phyloP scores from a whole-genome alignment of 2,113 vertebrate species.

The Coturnix japonica region DNA sequence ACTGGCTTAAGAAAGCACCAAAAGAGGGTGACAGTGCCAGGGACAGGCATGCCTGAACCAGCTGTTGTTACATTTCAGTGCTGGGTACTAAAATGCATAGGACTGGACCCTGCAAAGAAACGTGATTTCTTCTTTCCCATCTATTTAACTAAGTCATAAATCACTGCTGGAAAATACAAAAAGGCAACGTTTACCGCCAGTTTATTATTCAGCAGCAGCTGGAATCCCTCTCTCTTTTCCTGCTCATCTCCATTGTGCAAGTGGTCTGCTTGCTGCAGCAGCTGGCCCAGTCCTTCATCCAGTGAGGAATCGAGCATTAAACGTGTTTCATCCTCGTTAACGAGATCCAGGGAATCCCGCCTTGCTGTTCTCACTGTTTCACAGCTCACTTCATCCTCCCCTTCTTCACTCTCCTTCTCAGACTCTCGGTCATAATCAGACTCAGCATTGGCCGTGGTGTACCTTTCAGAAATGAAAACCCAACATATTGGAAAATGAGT shows the following conservation, averaged over 20 bases:
- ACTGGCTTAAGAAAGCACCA: not conserved
- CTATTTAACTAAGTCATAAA: not conserved
- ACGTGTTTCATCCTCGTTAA: slow-evolving; percentile 13
- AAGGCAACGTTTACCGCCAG: slow-evolving; percentile 78
- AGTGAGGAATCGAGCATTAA: not conserved
- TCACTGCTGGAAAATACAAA: not conserved
- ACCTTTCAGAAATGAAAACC: slow-evolving; percentile 64
- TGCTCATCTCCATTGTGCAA: slow-evolving; percentile 81
- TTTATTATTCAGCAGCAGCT: slow-evolving; percentile 87
- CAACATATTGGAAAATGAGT: not conserved
- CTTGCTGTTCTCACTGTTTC: slow-evolving; percentile 84
- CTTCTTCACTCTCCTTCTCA: slow-evolving; percentile 83
- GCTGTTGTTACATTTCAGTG: fast-evolving
- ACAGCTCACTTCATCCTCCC: slow-evolving; percentile 84
- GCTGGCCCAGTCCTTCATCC: slow-evolving; percentile 80
- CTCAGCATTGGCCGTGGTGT: slow-evolving; percentile 91
- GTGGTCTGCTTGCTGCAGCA: slow-evolving; percentile 86
- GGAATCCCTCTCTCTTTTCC: slow-evolving; percentile 85
- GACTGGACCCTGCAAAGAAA: not conserved
- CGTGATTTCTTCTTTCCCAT: not conserved
- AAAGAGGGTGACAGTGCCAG: fast-evolving
- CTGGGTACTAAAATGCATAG: not conserved
- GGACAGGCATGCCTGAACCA: fast-evolving
- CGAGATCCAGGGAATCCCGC: slow-evolving; percentile 76
- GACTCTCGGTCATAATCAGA: slow-evolving; percentile 92